Evolutionary conservation across 2,113 vertebrate genomes (phyloP), one percentile per base, ranked within the genome.

Genomic region (Mellivora capensis): DNA sequence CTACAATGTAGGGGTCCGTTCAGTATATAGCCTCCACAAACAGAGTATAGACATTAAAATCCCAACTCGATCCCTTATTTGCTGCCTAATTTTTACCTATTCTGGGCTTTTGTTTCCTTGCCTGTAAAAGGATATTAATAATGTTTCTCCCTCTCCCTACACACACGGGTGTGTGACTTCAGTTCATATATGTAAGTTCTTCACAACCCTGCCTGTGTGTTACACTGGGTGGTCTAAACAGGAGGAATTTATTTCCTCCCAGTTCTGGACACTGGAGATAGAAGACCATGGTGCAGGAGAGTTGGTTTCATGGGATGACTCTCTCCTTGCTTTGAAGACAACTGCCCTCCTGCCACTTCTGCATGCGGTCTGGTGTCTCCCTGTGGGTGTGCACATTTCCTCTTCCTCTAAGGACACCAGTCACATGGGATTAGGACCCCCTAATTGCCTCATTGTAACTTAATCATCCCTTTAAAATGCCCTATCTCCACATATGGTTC

Each of bases 81-180:
- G n/a, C 23, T 52, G 74, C 9, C 34, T 34, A 15, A 47, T 90
- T 88, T 62, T 86, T 54, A 59, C 61, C n/a, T 83, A 12, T 23
- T 83, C 9, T 74, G 67, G 39, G 27, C 17, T 91, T 95, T 52
- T 27, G 39, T 81, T 97, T 80, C 13, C 25, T 93, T 64, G 11
- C 42, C 25, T 74, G 42, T 17, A 52, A 81, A 88, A 80, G 7
- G 21, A 62, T 81, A 77, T 72, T 76, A 71, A 12, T 23, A 44
- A 31, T 59, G 34, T 7, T 14, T 31, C 34, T 39, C 17, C 49
- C 52, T 13, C 37, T 85, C 25, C 29, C 4, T 27, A 49, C 1
- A 62, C 47, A 61, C 64, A n/a, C 0, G 91, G 14, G 18, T 4
- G 82, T 62, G 69, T 88, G n/a, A 93, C 80, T 4, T 72, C 71